phyloP scores from a whole-genome alignment of 2,797 vertebrate genomes.

The Petrocephalus schoutedeni region DNA sequence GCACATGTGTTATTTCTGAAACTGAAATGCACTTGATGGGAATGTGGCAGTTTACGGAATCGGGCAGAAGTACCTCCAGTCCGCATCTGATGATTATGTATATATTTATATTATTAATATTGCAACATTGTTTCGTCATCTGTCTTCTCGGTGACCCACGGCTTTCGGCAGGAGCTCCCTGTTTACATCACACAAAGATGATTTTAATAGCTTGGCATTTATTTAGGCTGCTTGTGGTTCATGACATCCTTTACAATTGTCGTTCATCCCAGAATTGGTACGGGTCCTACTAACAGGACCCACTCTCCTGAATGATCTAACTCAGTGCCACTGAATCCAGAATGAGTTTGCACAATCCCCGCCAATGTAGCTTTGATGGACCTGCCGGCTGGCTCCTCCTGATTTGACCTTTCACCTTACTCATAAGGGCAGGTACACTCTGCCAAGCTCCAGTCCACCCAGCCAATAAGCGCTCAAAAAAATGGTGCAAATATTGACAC shows the following conservation, averaged over 20 bases:
- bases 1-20: background rate
- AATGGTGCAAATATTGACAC: background rate
- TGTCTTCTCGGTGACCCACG: background rate
- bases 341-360: background rate
- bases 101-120: background rate
- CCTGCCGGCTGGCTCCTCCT: background rate
- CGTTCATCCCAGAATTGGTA: background rate
- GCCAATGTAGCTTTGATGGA: background rate
- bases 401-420: constrained; percentile 12
- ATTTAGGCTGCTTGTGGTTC: background rate
- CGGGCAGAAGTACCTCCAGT: background rate
- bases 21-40: background rate
- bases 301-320: background rate
- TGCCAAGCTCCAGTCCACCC: background rate
- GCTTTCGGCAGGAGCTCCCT: background rate
- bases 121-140: background rate
- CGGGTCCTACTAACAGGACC: background rate
- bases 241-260: background rate
- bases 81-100: background rate
- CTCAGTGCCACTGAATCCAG: background rate
- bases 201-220: background rate
- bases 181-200: background rate
- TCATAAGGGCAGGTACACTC: background rate
- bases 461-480: background rate
- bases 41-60: background rate